Evolutionary conservation across 2,113 vertebrate species (phyloP).

Genomic region (Cyphomyrus discorhynchus): DNA sequence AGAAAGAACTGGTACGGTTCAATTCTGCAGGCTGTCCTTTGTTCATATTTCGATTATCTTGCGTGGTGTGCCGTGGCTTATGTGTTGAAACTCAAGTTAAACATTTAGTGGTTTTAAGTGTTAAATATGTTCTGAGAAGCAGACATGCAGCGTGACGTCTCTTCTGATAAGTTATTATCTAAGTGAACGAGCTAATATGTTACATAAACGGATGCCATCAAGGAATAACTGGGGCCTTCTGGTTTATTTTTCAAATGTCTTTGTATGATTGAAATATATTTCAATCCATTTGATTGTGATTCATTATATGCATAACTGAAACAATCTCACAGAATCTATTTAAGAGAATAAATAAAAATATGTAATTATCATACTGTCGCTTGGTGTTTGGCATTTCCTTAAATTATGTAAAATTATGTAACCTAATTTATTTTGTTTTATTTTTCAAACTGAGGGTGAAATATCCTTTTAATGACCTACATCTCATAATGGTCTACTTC

Average conservation of each 20-base stretch:
- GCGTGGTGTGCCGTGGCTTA: not conserved
- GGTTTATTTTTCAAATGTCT: slow-evolving; percentile 3
- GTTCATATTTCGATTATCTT: not conserved
- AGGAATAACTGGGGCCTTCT: not conserved
- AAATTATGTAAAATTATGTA: not conserved
- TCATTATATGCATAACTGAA: slow-evolving; percentile 5
- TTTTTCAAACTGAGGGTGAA: not conserved
- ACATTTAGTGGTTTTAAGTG: slow-evolving; percentile 12
- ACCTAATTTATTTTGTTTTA: not conserved
- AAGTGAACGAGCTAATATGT: not conserved
- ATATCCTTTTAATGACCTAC: not conserved
- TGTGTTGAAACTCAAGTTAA: not conserved
- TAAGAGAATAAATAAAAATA: slow-evolving; percentile 10
- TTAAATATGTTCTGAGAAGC: not conserved
- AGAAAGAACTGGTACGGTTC: not conserved
- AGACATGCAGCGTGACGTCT: not conserved
- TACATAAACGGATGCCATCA: not conserved
- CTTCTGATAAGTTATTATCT: not conserved
- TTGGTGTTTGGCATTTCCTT: not conserved
- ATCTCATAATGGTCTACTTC: not conserved
- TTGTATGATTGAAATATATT: not conserved
- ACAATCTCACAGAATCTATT: not conserved
- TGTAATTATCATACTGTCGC: not conserved
- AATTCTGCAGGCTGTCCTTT: not conserved
- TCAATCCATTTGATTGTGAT: slow-evolving; percentile 9